A percentile compares a stretch with the other conserved stretches of the same genome.
Conservation (phyloP, 2,888 invertebrate genomes). For the Blomia tropicalis region DNA sequence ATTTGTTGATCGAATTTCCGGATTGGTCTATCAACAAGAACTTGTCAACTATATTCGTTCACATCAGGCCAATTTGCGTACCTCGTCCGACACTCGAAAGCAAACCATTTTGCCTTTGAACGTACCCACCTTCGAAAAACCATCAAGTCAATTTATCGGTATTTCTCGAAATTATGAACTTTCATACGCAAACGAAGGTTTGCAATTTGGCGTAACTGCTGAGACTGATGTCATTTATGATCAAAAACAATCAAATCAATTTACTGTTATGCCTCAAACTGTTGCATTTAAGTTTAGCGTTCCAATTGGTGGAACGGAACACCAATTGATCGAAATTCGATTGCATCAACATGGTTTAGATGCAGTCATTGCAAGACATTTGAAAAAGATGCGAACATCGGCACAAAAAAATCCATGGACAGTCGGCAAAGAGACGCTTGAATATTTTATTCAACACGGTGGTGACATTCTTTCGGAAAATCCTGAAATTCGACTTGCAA, state of each 20-base stretch:
- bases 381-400: not conserved
- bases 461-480: not conserved
- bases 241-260: slow-evolving; percentile 47
- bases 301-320: slow-evolving; percentile 71
- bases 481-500: not conserved
- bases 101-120: slow-evolving; percentile 41
- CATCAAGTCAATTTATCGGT: not conserved
- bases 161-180: slow-evolving; percentile 72
- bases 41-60: slow-evolving; percentile 52
- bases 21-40: not conserved
- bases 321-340: slow-evolving; percentile 60
- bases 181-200: slow-evolving; percentile 72
- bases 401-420: not conserved
- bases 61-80: slow-evolving; percentile 68
- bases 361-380: not conserved
- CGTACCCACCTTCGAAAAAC: slow-evolving; percentile 1
- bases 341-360: slow-evolving; percentile 22
- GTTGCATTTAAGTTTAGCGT: slow-evolving; percentile 61
- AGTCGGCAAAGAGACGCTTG: slow-evolving; percentile 1
- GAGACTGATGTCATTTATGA: slow-evolving; percentile 64
- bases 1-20: not conserved
- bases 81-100: slow-evolving; percentile 49
- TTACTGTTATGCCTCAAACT: slow-evolving; percentile 49
- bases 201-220: slow-evolving; percentile 63
- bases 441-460: not conserved